phyloP scores from a whole-genome alignment of 2,888 invertebrate genomes.

The Thymelicus lineola region DNA sequence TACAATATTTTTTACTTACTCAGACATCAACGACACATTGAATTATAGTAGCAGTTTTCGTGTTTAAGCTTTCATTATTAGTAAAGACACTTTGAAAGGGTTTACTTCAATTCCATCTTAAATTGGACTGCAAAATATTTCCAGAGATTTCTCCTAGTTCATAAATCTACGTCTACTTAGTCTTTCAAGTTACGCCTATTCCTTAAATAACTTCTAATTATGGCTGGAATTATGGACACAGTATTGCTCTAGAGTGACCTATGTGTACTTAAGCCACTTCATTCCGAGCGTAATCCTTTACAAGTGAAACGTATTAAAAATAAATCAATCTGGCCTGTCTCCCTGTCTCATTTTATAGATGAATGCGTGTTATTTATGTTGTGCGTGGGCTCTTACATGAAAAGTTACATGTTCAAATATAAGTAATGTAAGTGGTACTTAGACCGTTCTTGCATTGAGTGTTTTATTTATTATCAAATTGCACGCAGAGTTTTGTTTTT shows the following conservation, averaged over 20 bases:
- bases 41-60: too few species aligned
- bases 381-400: conserved; percentile 40
- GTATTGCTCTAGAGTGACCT: conserved; percentile 7
- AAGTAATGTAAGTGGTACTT: conserved; percentile 31
- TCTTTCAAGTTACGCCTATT: conserved; percentile 6
- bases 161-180: conserved; percentile 13
- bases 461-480: conserved; percentile 19
- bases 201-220: conserved; percentile 15
- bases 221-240: conserved; percentile 2
- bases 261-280: conserved; percentile 14
- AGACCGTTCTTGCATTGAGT: conserved; percentile 25
- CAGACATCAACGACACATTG: too few species aligned
- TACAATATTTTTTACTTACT: too few species aligned
- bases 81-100: too few species aligned
- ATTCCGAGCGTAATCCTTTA: conserved; percentile 18
- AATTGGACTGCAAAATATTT: not conserved
- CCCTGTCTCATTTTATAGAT: conserved; percentile 46
- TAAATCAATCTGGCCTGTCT: conserved; percentile 48
- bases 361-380: conserved; percentile 47
- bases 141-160: not conserved
- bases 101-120: not conserved
- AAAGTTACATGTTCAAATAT: conserved; percentile 41
- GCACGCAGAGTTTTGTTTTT: not conserved
- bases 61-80: too few species aligned
- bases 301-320: conserved; percentile 43